Evolutionary conservation across 2,113 vertebrate genomes (phyloP), one percentile per base, ranked within the genome.

Genomic region (Xenus cinereus): DNA sequence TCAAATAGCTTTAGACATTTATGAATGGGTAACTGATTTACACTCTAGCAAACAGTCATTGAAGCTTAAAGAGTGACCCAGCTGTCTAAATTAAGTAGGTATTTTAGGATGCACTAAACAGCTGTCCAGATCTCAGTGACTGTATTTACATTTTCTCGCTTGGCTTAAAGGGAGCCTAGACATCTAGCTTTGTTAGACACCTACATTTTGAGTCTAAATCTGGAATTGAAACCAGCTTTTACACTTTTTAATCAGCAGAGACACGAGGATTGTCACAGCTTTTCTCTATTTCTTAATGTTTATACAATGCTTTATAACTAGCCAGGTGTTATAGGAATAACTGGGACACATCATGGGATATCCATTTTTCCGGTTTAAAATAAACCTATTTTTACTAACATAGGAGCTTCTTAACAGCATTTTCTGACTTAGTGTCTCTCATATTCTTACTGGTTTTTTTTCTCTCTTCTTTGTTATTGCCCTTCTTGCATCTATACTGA

Each of bases 1-100:
- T 84, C n/a, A 69, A 39, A 41, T 16, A 84, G 4, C 35, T 28
- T 56, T n/a, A 64, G 20, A 37, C 10, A 43, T 51, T 87, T 90
- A 74, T 90, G 64, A 84, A 82, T 74, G 50, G 30, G 30, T n/a
- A 92, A 84, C 50, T 62, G 54, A 81, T 37, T 84, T 77, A 69
- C 0, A 0, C 3, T 64, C 19, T 33, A 66, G 30, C 32, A 84
- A 81, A 54, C 9, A 84, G 4, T n/a, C 33, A 57, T 1, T 56
- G 83, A 90, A 74, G 45, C 13, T 28, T 74, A 41, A 64, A 68
- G 27, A 67, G 22, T 73, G 48, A 78, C n/a, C 7, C 21, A 81
- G 57, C 12, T 84, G 45, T 56, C 45, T 68, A 74, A 87, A 90
- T 78, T 45, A 39, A 39, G 32, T 14, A 37, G 57, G 87, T 74